phyloP scores from a whole-genome alignment of 2,113 vertebrate species.

The Halichoerus grypus region DNA sequence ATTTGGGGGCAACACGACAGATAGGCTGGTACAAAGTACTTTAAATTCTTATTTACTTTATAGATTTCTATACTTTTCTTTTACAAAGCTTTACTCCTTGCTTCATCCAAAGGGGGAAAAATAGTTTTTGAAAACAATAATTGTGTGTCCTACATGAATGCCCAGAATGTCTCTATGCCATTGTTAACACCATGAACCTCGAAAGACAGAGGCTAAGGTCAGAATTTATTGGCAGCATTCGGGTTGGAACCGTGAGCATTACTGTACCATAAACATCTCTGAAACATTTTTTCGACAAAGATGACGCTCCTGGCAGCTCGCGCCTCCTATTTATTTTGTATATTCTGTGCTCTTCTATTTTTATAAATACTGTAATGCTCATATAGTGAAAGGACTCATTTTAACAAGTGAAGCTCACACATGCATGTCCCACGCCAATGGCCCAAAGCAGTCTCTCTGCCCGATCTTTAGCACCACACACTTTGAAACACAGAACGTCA shows the following conservation, averaged over 20 bases:
- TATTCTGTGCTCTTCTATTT: not conserved
- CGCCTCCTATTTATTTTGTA: fast-evolving
- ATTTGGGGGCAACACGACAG: not conserved
- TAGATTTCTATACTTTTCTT: not conserved
- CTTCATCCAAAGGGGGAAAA: too few species aligned
- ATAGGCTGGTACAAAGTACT: not conserved
- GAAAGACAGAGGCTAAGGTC: not conserved
- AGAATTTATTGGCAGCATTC: not conserved
- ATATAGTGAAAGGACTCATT: fast-evolving
- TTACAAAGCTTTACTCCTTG: not conserved
- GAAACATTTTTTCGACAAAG: not conserved
- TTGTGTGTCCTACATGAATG: too few species aligned
- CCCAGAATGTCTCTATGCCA: fast-evolving
- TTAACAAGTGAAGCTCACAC: not conserved
- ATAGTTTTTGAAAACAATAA: not conserved
- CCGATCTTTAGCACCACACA: fast-evolving
- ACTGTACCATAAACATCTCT: not conserved
- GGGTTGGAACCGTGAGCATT: fast-evolving
- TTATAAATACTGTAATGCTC: not conserved
- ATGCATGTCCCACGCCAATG: fast-evolving
- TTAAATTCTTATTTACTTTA: not conserved
- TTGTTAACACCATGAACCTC: not conserved
- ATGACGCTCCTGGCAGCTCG: not conserved
- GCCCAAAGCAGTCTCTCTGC: not conserved
- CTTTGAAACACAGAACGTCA: not conserved